phyloP scores from a whole-genome alignment of 2,888 invertebrate genomes.

The Cataglyphis albicans region DNA sequence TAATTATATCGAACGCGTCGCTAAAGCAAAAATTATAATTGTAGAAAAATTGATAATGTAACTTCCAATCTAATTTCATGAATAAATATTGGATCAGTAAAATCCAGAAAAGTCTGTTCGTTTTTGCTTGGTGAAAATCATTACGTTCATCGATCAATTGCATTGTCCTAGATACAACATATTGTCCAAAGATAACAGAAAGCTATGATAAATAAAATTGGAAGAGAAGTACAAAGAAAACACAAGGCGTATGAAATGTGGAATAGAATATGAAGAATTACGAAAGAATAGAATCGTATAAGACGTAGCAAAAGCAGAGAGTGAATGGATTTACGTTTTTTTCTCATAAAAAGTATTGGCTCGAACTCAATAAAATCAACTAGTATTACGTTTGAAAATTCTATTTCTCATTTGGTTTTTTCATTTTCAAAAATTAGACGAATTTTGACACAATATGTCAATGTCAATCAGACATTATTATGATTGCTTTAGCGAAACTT shows the following conservation, averaged over 20 bases:
- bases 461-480: background rate
- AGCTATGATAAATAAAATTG: conserved; percentile 36
- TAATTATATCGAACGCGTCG: conserved; percentile 26
- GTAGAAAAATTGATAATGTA: conserved; percentile 13
- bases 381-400: conserved; percentile 25
- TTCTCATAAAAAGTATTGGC: background rate
- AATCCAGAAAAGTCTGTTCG: conserved; percentile 16
- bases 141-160: conserved; percentile 38
- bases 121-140: conserved; percentile 40
- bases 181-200: background rate
- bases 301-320: no score
- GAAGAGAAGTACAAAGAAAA: background rate
- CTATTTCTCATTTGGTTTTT: background rate
- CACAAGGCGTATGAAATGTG: no score
- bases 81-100: conserved; percentile 49
- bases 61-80: conserved; percentile 41
- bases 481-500: background rate
- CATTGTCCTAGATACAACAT: conserved; percentile 35
- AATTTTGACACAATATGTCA: conserved; percentile 13
- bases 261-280: background rate
- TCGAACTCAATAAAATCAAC: conserved; percentile 3
- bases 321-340: background rate
- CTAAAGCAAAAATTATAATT: conserved; percentile 28
- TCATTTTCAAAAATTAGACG: background rate
- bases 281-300: background rate